Evolutionary conservation across 1,140 invertebrate species (phyloP), one percentile per base, ranked within the genome.

Genomic region (Penaeus japonicus): DNA sequence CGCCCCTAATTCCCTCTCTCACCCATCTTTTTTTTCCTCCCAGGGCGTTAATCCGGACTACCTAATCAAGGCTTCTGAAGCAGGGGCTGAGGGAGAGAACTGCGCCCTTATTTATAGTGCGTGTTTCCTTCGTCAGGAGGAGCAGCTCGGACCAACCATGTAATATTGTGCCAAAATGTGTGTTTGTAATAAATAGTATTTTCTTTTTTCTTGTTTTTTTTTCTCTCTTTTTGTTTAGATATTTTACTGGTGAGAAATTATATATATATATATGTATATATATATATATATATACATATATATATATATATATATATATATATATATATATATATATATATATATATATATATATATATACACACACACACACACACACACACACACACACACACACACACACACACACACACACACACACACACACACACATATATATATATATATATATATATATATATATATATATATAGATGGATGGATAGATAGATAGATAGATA

Each of bases 11-110:
- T 59, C 57, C 15, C 57, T 59, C 15, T 59, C n/a, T 59, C 15
- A 59, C 15, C n/a, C 15, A 17, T 17, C 15, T 82, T 35, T 32
- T 57, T n/a, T 57, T 12, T 70, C 32, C n/a, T n/a, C 4, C 27
- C 79, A 88, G 86, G 86, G 79, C n/a, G 78, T 88, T 4, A 82
- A 88, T 27, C 86, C 86, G 3, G 79, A 73, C 30, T 88, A 54
- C 47, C 79, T 88, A 62, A 54, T 82, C 20, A 47, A 75, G 3
- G 86, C 86, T 39, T 62, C 86, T 82, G 86, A 88, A 10, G 24
- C 22, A 54, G 86, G 86, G 5, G 79, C 79, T 10, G 54, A 47
- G 27, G 86, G 86, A 24, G 79, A 5, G n/a, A 70, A 88, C 79
- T 88, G 86, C n/a, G n/a, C 57, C 22, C 59, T 73, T n/a, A 22